Evolutionary conservation across 1,140 invertebrate species (phyloP).

Genomic region (Leptinotarsa undecemlineata): DNA sequence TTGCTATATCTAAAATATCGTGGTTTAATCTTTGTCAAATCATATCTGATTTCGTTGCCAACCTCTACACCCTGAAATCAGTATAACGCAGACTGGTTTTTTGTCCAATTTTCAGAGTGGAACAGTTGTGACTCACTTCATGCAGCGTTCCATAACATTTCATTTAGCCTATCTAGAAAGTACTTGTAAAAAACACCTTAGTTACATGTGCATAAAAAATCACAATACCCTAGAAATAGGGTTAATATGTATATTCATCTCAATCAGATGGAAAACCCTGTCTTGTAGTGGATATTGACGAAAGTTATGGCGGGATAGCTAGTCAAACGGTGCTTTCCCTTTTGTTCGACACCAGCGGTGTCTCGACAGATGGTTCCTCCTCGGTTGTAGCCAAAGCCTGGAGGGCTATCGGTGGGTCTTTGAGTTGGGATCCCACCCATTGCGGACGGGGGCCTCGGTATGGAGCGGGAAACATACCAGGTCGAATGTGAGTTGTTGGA

Average conservation of each 20-base stretch:
- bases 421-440: constrained; percentile 38
- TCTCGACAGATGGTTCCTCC: constrained; percentile 59
- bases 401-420: constrained; percentile 57
- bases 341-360: constrained; percentile 61
- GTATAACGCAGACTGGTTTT: too few species aligned
- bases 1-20: too few species aligned
- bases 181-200: neutral
- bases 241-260: neutral
- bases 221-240: neutral
- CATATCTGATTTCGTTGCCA: too few species aligned
- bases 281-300: constrained; percentile 21
- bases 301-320: constrained; percentile 49
- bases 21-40: too few species aligned
- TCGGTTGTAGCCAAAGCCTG: constrained; percentile 53
- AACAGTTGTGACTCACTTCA: too few species aligned
- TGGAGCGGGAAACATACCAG: constrained; percentile 50
- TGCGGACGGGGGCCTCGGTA: constrained; percentile 45
- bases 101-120: too few species aligned
- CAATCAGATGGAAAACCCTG: constrained; percentile 22
- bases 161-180: neutral
- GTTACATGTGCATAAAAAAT: neutral
- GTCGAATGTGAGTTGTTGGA: constrained; percentile 50
- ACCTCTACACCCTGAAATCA: too few species aligned
- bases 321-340: constrained; percentile 63
- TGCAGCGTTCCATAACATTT: too few species aligned